Conservation (phyloP, 2,113 vertebrate species). For the Dipodomys merriami region DNA sequence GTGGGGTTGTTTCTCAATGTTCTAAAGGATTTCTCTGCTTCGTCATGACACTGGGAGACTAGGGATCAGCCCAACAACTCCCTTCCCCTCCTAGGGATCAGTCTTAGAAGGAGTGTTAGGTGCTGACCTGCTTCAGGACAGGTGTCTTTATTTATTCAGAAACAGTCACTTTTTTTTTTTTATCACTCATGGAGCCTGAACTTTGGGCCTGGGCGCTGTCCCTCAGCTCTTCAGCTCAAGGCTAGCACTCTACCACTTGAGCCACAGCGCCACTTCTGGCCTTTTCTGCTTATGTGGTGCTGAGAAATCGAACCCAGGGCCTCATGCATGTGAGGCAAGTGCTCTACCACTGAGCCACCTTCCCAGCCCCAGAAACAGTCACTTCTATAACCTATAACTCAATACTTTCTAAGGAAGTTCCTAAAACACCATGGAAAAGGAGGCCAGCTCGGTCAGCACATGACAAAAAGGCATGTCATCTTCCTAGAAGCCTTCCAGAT, state of each 20-base stretch:
- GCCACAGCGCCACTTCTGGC: too few relatives aligned
- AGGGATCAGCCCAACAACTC: background rate
- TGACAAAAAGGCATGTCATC: background rate
- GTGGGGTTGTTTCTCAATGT: background rate
- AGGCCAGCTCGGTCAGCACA: background rate
- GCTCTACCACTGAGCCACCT: too few relatives aligned
- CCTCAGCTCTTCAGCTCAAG: too few relatives aligned
- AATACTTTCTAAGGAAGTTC: background rate
- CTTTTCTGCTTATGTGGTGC: too few relatives aligned
- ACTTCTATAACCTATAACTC: background rate
- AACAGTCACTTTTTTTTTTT: background rate
- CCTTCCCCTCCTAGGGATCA: background rate
- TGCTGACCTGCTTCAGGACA: background rate
- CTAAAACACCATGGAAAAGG: background rate
- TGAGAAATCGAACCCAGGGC: too few relatives aligned
- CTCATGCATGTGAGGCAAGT: too few relatives aligned
- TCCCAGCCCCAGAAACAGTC: too few relatives aligned
- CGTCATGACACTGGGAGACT: background rate
- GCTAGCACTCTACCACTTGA: too few relatives aligned
- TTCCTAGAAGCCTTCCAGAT: background rate
- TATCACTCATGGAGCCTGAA: too few relatives aligned
- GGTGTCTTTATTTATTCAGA: background rate
- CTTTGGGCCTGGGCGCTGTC: too few relatives aligned
- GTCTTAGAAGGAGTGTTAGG: background rate
- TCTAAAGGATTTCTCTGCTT: background rate